Evolutionary conservation across 2,797 vertebrate species (phyloP).

Genomic region (Ctenopoma kingsleyae): DNA sequence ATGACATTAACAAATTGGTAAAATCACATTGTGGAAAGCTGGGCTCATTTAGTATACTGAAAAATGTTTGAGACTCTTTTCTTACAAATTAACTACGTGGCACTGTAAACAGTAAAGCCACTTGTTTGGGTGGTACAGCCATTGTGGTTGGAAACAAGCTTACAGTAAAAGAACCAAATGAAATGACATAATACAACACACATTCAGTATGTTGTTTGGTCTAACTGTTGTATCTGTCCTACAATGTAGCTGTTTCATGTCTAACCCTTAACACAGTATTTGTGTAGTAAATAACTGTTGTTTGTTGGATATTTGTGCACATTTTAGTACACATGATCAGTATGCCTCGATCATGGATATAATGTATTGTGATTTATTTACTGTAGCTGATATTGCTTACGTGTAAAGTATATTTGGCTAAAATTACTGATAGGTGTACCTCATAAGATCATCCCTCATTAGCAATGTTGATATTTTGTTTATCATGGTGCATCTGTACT

Average conservation of each 20-base stretch:
- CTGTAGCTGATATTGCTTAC: conserved; percentile 23
- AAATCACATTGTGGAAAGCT: conserved; percentile 37
- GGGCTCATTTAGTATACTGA: conserved; percentile 27
- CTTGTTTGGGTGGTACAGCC: conserved; percentile 42
- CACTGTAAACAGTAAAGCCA: conserved; percentile 35
- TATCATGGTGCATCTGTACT: conserved; percentile 70
- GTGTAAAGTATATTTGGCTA: conserved; percentile 27
- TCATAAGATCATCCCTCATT: conserved; percentile 63
- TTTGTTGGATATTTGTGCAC: conserved; percentile 60
- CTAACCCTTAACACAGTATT: conserved; percentile 30
- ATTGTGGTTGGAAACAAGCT: conserved; percentile 48
- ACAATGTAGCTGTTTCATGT: conserved; percentile 56
- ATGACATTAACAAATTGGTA: conserved; percentile 43
- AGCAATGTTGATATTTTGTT: conserved; percentile 74
- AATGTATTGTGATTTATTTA: conserved; percentile 40
- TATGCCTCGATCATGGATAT: conserved; percentile 59
- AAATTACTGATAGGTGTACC: conserved; percentile 28
- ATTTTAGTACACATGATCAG: conserved; percentile 55
- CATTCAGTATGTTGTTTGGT: conserved; percentile 51
- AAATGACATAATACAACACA: conserved; percentile 27
- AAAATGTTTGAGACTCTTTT: conserved; percentile 15
- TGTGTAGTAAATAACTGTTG: conserved; percentile 56
- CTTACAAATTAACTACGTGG: conserved; percentile 34
- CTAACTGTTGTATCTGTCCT: conserved; percentile 55
- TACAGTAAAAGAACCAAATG: conserved; percentile 24